Evolutionary conservation across 2,113 vertebrate species (phyloP).

Genomic region (Carassius carassius): DNA sequence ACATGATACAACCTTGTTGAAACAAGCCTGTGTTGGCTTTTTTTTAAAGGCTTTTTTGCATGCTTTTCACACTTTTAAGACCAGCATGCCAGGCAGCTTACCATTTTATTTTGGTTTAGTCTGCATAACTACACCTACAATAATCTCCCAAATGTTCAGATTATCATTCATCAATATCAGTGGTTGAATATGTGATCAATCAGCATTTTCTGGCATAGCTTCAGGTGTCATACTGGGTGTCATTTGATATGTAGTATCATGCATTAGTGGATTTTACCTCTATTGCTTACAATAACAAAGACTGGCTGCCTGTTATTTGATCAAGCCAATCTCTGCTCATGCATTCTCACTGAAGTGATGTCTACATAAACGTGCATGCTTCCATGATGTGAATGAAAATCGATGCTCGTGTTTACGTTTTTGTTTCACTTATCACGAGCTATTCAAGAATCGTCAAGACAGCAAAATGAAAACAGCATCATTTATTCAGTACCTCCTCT

Average conservation of each 20-base stretch:
- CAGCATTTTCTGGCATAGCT: background rate
- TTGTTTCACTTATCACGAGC: background rate
- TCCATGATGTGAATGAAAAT: background rate
- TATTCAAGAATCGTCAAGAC: background rate
- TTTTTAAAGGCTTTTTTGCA: too few species aligned
- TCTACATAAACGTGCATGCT: background rate
- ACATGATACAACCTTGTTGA: too few species aligned
- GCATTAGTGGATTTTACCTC: background rate
- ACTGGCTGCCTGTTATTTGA: background rate
- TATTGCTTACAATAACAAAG: background rate
- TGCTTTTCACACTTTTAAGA: background rate
- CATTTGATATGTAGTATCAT: background rate
- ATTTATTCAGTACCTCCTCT: constrained; percentile 69
- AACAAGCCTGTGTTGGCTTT: background rate
- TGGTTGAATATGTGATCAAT: background rate
- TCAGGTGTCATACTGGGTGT: background rate
- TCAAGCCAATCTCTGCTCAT: background rate
- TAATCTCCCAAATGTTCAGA: background rate
- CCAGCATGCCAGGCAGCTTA: background rate
- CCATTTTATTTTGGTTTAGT: background rate
- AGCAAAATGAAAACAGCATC: background rate
- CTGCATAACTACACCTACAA: background rate
- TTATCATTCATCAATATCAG: background rate
- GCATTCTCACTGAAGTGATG: background rate
- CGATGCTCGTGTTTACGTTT: background rate